phyloP scores from a whole-genome alignment of 2,888 invertebrate species.

The Aquatica leii region DNA sequence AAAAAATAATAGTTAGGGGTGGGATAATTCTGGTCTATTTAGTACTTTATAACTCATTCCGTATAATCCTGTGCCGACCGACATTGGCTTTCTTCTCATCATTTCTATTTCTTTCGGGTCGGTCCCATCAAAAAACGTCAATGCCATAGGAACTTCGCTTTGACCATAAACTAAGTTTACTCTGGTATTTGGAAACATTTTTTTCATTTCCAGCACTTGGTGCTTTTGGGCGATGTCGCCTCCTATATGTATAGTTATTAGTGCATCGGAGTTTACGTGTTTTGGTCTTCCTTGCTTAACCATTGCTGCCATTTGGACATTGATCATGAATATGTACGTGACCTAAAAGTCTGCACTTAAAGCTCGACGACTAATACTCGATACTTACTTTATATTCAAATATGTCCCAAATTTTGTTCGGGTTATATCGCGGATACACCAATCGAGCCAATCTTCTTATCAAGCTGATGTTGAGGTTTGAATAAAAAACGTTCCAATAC shows the following conservation, averaged over 20 bases:
- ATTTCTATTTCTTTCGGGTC: not conserved
- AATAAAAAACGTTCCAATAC: slow-evolving; percentile 53
- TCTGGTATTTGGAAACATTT: not conserved
- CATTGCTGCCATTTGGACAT: slow-evolving; percentile 47
- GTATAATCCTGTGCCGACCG: not conserved
- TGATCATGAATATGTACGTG: slow-evolving; percentile 42
- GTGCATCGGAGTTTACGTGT: not conserved
- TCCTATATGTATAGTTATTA: not conserved
- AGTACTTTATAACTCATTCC: slow-evolving; percentile 1
- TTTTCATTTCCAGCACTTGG: not conserved
- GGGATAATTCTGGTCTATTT: no score
- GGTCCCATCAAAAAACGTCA: not conserved
- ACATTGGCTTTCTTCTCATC: not conserved
- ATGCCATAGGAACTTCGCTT: slow-evolving; percentile 6
- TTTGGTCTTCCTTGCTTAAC: slow-evolving; percentile 45
- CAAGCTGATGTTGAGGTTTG: slow-evolving; percentile 38
- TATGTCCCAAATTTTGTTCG: slow-evolving; percentile 32
- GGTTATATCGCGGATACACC: slow-evolving; percentile 26
- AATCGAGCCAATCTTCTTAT: slow-evolving; percentile 30
- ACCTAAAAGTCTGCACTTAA: no score
- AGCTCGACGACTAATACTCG: no score
- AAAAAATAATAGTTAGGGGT: not conserved
- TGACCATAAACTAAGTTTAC: not conserved
- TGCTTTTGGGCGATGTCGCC: not conserved
- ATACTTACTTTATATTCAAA: slow-evolving; percentile 27